Evolutionary conservation across 2,113 vertebrate genomes (phyloP), one percentile per base, ranked within the genome.

Genomic region (Lepus europaeus): DNA sequence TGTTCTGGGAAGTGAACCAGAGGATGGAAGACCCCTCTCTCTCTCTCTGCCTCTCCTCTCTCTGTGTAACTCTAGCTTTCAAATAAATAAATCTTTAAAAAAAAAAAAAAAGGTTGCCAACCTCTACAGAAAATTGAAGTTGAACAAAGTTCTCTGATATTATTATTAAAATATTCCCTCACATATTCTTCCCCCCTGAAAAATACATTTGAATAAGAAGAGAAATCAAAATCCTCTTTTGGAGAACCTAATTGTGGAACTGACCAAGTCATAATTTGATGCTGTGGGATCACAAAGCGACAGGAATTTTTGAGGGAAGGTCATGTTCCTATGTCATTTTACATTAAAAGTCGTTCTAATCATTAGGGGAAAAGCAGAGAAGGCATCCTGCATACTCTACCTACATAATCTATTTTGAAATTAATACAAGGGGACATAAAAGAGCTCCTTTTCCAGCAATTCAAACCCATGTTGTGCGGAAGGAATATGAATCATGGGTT

Each of bases 401-500:
- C 73, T 72, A 85, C 33, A 95, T 36, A 78, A 82, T 84, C 77
- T 85, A 16, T 33, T 72, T 49, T 63, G 96, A 97, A 97, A 97
- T 97, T 97, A 97, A 97, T 96, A 93, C 95, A 95, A 97, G 94
- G 78, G 87, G 90, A 97, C 81, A 92, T 33, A 53, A 90, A 81
- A 97, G 79, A 79, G 79, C 49, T 91, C 96, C 90, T 29, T 96
- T 97, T 96, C 96, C 78, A 95, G 70, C 86, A 92, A 80, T 80
- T 95, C 91, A 95, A 91, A 97, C 81, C 96, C 96, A 95, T 95
- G 94, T 94, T 98, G 95, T 97, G 91, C 95, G 96, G 97, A 97
- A 95, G 97, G 83, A 97, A 87, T 31, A 70, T 95, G 97, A 97
- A 91, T 96, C 95, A 95, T 45, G 76, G 82, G 80, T 94, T 70